Percentiles rank a stretch among this genome's conserved stretches.
Evolutionary conservation across 2,113 vertebrate genomes (phyloP).

Genomic region (Collichthys lucidus): DNA sequence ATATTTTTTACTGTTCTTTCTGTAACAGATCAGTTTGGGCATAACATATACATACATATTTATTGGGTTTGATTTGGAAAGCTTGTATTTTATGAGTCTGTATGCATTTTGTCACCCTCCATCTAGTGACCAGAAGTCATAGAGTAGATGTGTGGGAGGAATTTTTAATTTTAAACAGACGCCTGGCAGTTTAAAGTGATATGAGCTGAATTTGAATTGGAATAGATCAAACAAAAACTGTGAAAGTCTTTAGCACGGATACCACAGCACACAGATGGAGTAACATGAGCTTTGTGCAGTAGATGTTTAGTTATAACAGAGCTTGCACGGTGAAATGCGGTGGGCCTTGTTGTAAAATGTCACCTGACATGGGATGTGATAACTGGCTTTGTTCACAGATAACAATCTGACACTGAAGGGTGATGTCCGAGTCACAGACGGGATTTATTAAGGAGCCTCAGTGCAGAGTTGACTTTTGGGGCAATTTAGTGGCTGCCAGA

Average conservation of each 20-base stretch:
- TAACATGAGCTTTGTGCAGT: neutral
- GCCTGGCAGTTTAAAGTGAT: constrained; percentile 32
- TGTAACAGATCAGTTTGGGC: neutral
- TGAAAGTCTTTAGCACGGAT: neutral
- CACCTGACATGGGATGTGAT: constrained; percentile 44
- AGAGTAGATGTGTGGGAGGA: constrained; percentile 41
- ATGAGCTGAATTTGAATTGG: constrained; percentile 55
- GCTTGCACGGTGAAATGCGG: neutral
- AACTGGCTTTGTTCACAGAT: constrained; percentile 69
- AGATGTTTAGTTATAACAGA: constrained; percentile 9
- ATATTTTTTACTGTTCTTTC: too few relatives aligned
- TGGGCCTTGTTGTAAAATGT: constrained; percentile 25
- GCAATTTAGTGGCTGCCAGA: constrained; percentile 58
- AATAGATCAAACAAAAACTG: constrained; percentile 44
- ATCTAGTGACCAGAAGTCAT: constrained; percentile 19
- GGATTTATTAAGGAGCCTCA: constrained; percentile 53
- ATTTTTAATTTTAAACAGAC: constrained; percentile 40
- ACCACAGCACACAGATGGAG: constrained; percentile 13
- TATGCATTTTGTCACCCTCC: constrained; percentile 10
- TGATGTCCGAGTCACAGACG: constrained; percentile 46
- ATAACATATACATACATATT: neutral
- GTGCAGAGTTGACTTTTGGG: constrained; percentile 61
- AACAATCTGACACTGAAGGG: constrained; percentile 42
- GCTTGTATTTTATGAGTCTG: neutral
- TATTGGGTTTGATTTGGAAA: neutral